Evolutionary conservation across 2,113 vertebrate genomes (phyloP), one percentile per base, ranked within the genome.

Genomic region (Agapornis roseicollis): DNA sequence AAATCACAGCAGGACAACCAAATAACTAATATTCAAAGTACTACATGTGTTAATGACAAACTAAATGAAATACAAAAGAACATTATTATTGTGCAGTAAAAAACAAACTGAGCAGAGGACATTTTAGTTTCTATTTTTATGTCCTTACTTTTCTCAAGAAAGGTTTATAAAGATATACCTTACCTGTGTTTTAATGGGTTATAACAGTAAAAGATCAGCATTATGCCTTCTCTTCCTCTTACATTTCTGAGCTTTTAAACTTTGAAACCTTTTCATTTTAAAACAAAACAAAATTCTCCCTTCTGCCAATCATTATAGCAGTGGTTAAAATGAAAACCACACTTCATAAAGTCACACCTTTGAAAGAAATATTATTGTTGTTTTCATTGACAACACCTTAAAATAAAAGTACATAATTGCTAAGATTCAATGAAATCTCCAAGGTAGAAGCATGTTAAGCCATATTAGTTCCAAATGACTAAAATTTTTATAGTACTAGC

Each of bases 11-110:
- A 41, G 9, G 47, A 83, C 70, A 93, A 90, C 53, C 50, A 90
- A 86, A 86, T 88, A 94, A 90, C 70, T 19, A 93, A 95, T 93
- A 93, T 93, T 94, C 53, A 85, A 96, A 93, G 68, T 85, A 93
- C 93, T 91, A 94, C 68, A 81, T 85, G 94, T 13, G 74, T 42
- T 71, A 66, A 65, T 22, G 42, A 74, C 31, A 79, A 96, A 76
- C 49, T 91, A 96, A 96, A 94, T 72, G 11, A 97, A 97, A 95
- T 85, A 74, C 65, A 92, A 94, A 91, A 65, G 29, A 96, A 92
- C 47, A 46, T 29, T 76, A 46, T 18, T 50, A 47, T 31, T 58
- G 10, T 11, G 69, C 5, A 71, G n/a, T 71, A 80, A 47, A 92
- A 25, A 5, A 1, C 56, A 60, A 76, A 77, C 28, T 37, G 28